A percentile compares a stretch with the other conserved stretches of the same genome.
phyloP scores from a whole-genome alignment of 1,140 invertebrate species.

The Ooceraea biroi region DNA sequence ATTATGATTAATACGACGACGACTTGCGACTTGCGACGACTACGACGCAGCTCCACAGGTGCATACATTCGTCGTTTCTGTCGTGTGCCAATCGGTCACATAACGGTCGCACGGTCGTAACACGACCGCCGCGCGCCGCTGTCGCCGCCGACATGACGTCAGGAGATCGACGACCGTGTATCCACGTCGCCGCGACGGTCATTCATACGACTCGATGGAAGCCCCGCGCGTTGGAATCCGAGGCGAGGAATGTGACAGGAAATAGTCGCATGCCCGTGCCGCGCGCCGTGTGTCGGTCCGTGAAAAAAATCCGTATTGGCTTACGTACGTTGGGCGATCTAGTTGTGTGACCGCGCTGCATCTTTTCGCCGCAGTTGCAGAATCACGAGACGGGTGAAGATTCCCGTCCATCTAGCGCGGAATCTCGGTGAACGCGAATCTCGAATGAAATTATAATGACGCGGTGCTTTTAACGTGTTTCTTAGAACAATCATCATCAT shows the following conservation, averaged over 20 bases:
- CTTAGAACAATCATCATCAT: no score
- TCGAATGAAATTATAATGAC: no score
- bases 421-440: background rate
- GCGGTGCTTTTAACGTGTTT: no score
- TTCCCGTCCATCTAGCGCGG: no score
- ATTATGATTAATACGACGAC: background rate
- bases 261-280: constrained; percentile 46
- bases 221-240: constrained; percentile 53
- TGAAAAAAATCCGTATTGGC: constrained; percentile 9
- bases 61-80: constrained; percentile 56
- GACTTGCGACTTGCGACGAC: constrained; percentile 26
- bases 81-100: constrained; percentile 82
- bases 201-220: constrained; percentile 71
- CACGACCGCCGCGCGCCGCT: constrained; percentile 76
- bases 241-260: constrained; percentile 60
- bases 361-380: background rate
- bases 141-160: constrained; percentile 75
- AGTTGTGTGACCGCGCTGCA: background rate
- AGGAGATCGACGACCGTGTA: constrained; percentile 72
- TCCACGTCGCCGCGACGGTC: constrained; percentile 68
- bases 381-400: no score
- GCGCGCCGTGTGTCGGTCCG: constrained; percentile 5
- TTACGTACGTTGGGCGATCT: background rate
- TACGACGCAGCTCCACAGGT: constrained; percentile 65
- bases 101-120: constrained; percentile 84